These are phyloP conservation scores for Sphaeramia orbicularis DNA, from an alignment of 2,797 vertebrate species.

Conservation along the genomic window DNA sequence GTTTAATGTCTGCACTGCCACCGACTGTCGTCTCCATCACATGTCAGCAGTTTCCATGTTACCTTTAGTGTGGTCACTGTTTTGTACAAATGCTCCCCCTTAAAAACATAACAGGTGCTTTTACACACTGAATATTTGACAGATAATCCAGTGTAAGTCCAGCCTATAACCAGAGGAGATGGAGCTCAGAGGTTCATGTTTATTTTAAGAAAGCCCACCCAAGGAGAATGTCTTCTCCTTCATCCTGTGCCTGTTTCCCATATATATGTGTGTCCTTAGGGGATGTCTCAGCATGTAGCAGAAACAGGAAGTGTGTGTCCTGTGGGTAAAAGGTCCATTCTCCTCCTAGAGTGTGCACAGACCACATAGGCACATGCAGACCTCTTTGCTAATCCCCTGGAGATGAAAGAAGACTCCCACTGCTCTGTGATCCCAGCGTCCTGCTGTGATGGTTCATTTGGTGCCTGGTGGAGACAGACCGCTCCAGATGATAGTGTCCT, in stretches of 20 bases:
- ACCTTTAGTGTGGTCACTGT: conserved; percentile 18
- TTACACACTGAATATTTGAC: conserved; percentile 58
- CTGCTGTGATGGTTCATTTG: conserved; percentile 75
- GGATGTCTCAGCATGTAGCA: conserved; percentile 63
- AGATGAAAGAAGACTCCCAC: conserved; percentile 76
- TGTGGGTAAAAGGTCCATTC: conserved; percentile 69
- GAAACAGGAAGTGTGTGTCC: conserved; percentile 71
- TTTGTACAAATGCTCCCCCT: conserved; percentile 40
- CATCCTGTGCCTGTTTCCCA: conserved; percentile 58
- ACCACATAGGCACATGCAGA: conserved; percentile 53
- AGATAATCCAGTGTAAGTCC: conserved; percentile 41
- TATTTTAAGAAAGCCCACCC: conserved; percentile 68
- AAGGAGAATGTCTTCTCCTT: conserved; percentile 65
- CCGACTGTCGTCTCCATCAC: conserved; percentile 38
- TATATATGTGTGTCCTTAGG: conserved; percentile 61
- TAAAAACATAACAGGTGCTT: conserved; percentile 42
- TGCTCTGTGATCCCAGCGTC: conserved; percentile 72
- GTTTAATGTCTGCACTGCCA: conserved; percentile 62
- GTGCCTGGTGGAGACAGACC: conserved; percentile 58
- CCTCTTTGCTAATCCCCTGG: conserved; percentile 72
- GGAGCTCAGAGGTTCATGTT: conserved; percentile 71
- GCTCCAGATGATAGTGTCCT: too few relatives aligned
- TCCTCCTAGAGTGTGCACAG: conserved; percentile 54
- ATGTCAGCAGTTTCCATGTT: conserved; percentile 51
- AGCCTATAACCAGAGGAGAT: conserved; percentile 41